Base-by-base conservation (phyloP, 64 coral and sea anemone species). In the Pocillopora verrucosa region DNA sequence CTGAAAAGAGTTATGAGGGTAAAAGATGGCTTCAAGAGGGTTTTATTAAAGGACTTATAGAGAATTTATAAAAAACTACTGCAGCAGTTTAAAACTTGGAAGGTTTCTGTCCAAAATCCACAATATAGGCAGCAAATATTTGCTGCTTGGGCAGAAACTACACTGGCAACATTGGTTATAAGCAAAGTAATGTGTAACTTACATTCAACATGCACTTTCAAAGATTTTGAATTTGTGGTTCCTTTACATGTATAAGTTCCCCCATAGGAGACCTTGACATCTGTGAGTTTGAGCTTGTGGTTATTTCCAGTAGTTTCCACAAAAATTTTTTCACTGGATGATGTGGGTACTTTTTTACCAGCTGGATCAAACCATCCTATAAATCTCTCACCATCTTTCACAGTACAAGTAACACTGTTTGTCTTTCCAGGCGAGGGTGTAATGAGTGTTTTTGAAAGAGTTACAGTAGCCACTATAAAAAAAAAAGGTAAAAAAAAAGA, bases 221-320 rank as follows among this genome's bases (percentile, higher is more conserved):
- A 73, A 16, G 75, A 60, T 15, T 67, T n/a, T 51, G 16, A 16
- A 15, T 58, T 69, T 20, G 58, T 63, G 38, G 24, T 65, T 10
- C 90, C 90, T 63, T 45, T 20, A 30, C 90, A 92, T 12, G 59
- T 11, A 61, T 92, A 92, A 6, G 19, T 17, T 3, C 90, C 82
- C 14, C 83, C 90, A 30, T 80, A 22, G 0, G 13, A 13, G 9
- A 92, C 74, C 61, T 79, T 58, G 7, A 82, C 77, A 72, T 72
- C 56, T 17, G 37, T 20, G 12, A 92, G 34, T 15, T 34, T 68
- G 17, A 92, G 90, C 25, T 1, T 24, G 34, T 80, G 51, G 17
- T 58, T 13, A 35, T 9, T 62, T 70, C 3, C 63, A 60, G 11
- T 59, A 11, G 1, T 5, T 65, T 38, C 57, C 14, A 87, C 74